These are phyloP conservation scores for Acholoe squamosa DNA, from an alignment of 2,888 invertebrate genomes.

Conservation along the genomic window DNA sequence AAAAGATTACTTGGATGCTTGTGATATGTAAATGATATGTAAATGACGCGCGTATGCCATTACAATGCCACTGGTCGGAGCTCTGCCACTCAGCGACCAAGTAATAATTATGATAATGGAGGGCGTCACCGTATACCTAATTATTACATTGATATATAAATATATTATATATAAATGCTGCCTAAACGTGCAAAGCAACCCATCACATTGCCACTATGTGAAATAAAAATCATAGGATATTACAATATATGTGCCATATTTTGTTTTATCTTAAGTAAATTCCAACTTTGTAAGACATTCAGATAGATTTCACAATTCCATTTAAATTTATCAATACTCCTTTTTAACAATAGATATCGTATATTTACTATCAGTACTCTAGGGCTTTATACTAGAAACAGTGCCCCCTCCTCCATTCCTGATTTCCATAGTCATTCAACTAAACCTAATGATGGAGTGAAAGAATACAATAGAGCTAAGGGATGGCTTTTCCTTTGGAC, in stretches of 20 bases:
- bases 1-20: conserved; percentile 56
- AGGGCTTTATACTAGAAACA: too few relatives aligned
- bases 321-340: too few relatives aligned
- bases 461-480: too few relatives aligned
- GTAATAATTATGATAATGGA: background rate
- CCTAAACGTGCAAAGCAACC: conserved; percentile 54
- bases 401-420: too few relatives aligned
- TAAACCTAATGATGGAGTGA: too few relatives aligned
- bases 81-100: conserved; percentile 22
- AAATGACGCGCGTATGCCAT: conserved; percentile 29
- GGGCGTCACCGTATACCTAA: conserved; percentile 18
- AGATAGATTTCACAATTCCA: too few relatives aligned
- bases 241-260: background rate
- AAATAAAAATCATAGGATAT: conserved; percentile 56
- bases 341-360: too few relatives aligned
- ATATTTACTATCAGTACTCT: too few relatives aligned
- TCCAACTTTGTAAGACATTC: too few relatives aligned
- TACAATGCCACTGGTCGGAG: conserved; percentile 30
- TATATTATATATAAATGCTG: conserved; percentile 42
- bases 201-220: conserved; percentile 56
- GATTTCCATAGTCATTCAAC: too few relatives aligned
- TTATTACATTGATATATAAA: conserved; percentile 29
- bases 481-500: too few relatives aligned
- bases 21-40: conserved; percentile 61
- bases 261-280: background rate